Percentiles rank a stretch among this genome's conserved stretches.
Conservation (phyloP, 2,113 vertebrate species). For the Chunga burmeisteri region DNA sequence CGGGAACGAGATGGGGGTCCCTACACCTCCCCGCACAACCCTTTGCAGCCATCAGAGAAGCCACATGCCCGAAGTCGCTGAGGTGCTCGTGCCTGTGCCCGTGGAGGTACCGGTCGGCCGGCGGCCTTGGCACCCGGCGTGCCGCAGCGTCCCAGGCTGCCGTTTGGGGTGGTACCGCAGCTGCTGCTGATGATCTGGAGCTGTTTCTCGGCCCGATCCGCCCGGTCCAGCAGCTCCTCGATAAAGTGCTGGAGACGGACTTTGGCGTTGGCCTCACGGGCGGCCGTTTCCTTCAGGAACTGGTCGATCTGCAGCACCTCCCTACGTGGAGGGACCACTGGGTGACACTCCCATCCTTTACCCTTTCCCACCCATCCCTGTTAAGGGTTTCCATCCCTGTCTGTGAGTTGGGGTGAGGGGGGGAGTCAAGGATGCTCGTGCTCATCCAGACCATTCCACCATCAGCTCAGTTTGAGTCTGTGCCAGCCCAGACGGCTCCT, state of each 20-base stretch:
- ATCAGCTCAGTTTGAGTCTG: background rate
- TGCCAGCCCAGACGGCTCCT: rapidly evolving
- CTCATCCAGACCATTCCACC: rapidly evolving
- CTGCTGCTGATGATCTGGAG: conserved; percentile 97
- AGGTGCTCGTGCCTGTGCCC: conserved; percentile 41
- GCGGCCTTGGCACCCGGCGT: conserved; percentile 81
- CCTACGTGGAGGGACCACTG: conserved; percentile 60
- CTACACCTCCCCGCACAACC: background rate
- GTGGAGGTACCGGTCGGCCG: conserved; percentile 71
- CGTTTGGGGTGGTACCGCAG: conserved; percentile 91
- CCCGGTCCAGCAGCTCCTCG: conserved; percentile 96
- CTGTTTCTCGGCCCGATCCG: conserved; percentile 93
- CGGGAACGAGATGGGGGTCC: rapidly evolving
- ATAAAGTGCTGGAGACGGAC: conserved; percentile 97
- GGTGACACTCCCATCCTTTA: background rate
- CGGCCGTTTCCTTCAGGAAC: conserved; percentile 96
- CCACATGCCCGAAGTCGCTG: rapidly evolving
- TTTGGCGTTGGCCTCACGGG: conserved; percentile 93
- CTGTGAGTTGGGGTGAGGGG: rapidly evolving
- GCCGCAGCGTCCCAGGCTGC: conserved; percentile 89
- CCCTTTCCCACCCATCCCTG: rapidly evolving
- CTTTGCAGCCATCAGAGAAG: background rate
- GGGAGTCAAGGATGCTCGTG: rapidly evolving
- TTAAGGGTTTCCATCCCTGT: background rate
- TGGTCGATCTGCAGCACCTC: conserved; percentile 96